Evolutionary conservation across 2,888 invertebrate species (phyloP), one percentile per base, ranked within the genome.

Genomic region (Gerris lacustris): DNA sequence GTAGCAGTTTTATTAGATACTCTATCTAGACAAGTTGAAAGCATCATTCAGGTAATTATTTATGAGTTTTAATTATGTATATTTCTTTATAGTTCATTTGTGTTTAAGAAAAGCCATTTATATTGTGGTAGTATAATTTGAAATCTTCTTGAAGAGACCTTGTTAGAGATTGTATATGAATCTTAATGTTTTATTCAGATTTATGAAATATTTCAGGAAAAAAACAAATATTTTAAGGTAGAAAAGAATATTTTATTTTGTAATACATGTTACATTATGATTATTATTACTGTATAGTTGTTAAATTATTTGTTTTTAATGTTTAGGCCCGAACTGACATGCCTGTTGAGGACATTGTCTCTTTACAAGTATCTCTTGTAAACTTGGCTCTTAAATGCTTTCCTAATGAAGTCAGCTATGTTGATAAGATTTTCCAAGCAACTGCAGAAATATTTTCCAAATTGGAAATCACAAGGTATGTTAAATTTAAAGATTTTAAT

Each of bases 1-100:
- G 93, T 96, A 77, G 94, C 97, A 17, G 91, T 96, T 79, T 83
- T 99, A 6, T 99, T 99, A 81, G 96, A 98, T 79, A 96, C 98
- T 62, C 99, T 99, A 82, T 97, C 96, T 2, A 92, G 95, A 77
- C 98, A 99, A 83, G 94, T 98, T 5, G 93, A 96, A 0, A 90
- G 91, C 72, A 96, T 98, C 76, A 95, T 97, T 73, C 91, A 94
- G 86, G 92, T 89, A 78, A 73, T 69, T n/a, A 63, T 5, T 44
- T 31, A 31, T 4, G 2, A 31, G 45, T 67, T 15, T 4, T 43
- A 62, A 62, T 4, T 5, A 1, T 62, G 15, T 62, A n/a, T 11
- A 15, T 15, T 62, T 62, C 11, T 5, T 15, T 4, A 62, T 15
- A 62, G 62, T 62, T 4, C 2, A 62, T 62, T 15, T 5, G 62